phyloP scores from a whole-genome alignment of 2,113 vertebrate species.

The Entelurus aequoreus region DNA sequence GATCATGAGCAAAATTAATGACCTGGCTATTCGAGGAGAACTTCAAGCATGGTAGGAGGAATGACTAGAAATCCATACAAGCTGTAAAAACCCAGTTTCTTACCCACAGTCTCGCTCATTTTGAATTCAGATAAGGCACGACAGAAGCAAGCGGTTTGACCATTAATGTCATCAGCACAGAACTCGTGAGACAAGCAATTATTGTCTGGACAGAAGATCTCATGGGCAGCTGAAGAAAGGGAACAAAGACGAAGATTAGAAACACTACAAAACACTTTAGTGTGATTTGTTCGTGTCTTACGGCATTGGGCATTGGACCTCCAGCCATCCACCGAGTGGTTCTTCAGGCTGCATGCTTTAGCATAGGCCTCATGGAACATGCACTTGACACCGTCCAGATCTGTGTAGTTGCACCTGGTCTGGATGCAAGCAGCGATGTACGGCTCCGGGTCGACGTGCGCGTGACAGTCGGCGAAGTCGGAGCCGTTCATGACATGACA shows the following conservation, averaged over 20 bases:
- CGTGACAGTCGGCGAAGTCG: not conserved
- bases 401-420: not conserved
- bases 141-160: constrained; percentile 7
- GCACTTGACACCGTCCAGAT: not conserved
- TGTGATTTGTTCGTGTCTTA: not conserved
- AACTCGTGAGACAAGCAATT: constrained; percentile 29
- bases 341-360: not conserved
- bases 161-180: not conserved
- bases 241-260: constrained; percentile 1
- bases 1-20: not conserved
- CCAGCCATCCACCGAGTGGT: not conserved
- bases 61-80: too few species aligned
- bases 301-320: not conserved
- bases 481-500: not conserved
- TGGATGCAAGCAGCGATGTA: not conserved
- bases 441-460: not conserved
- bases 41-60: too few species aligned
- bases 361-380: not conserved
- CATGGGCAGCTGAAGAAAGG: not conserved
- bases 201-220: constrained; percentile 12
- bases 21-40: too few species aligned
- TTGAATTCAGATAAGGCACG: constrained; percentile 19
- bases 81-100: not conserved
- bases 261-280: not conserved
- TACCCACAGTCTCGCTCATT: constrained; percentile 1